Evolutionary conservation across 2,888 invertebrate species (phyloP), one percentile per base, ranked within the genome.

Genomic region (Flabesymbios commensalis): DNA sequence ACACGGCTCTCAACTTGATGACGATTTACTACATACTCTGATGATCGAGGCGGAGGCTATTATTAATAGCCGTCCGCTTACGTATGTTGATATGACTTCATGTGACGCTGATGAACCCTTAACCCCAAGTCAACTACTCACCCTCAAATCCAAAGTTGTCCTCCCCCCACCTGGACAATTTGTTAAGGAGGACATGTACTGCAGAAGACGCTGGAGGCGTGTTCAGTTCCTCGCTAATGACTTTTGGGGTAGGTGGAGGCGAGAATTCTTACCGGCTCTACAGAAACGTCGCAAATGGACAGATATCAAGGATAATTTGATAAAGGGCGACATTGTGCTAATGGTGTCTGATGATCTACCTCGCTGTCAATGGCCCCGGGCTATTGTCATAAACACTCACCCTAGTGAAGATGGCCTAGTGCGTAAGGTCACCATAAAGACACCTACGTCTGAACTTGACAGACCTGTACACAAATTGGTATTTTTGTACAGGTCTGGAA

Each of bases 161-260:
- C 10, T 66, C 1, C 64, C 69, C 17, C 68, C 68, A 7, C 68
- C 64, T 26, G 69, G 70, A n/a, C 39, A 64, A 14, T 72, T 72
- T 43, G 47, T 33, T 17, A 52, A 28, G 52, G 41, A 31, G 1
- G 70, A 68, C 42, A 2, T 70, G 7, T 71, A 65, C 36, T 49
- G 36, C 17, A 17, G 69, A 26, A 67, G 62, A 28, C 60, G 64
- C 0, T 72, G 70, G 71, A 5, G 65, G 17, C 57, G 68, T 3
- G 59, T 61, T 1, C 69, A 72, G 29, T 59, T 64, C 56, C 24
- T 71, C 1, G 60, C 59, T n/a, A 63, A 72, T 32, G 58, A 63
- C 28, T 71, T 73, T 52, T 73, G 69, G 71, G 7, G 19, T 33
- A 54, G 71, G 7, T 72, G 72, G 70, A 43, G 57, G 28, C 42